phyloP scores from a whole-genome alignment of 2,888 invertebrate genomes.

The Ctenicera cuprea region DNA sequence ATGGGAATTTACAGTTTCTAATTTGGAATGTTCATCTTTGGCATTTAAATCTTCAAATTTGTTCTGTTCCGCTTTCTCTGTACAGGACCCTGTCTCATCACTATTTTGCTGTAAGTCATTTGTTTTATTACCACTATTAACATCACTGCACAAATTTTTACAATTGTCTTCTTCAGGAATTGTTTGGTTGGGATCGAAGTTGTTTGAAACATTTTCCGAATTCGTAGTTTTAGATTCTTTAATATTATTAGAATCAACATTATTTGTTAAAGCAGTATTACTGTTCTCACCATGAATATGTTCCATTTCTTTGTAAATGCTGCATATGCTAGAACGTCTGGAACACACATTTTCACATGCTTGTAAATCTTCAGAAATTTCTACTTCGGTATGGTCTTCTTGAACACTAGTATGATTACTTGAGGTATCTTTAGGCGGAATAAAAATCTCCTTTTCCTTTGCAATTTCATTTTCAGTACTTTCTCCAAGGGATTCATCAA shows the following conservation, averaged over 20 bases:
- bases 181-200: background rate
- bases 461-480: background rate
- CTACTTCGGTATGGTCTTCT: background rate
- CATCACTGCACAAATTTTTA: background rate
- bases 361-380: background rate
- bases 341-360: background rate
- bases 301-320: constrained; percentile 32
- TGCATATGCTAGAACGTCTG: constrained; percentile 16
- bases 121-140: background rate
- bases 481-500: constrained; percentile 19
- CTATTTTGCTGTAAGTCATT: background rate
- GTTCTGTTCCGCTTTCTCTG: too few relatives aligned
- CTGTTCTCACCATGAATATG: constrained; percentile 16
- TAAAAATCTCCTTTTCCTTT: background rate
- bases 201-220: background rate
- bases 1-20: constrained; percentile 6
- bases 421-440: background rate
- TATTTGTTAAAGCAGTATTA: background rate
- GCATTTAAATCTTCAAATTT: constrained; percentile 16
- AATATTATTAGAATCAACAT: background rate
- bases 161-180: background rate
- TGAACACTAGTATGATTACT: background rate
- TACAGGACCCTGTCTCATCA: background rate
- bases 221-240: background rate
- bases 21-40: constrained; percentile 27